Conservation (phyloP, 2,113 vertebrate species). For the Odocoileus virginianus region DNA sequence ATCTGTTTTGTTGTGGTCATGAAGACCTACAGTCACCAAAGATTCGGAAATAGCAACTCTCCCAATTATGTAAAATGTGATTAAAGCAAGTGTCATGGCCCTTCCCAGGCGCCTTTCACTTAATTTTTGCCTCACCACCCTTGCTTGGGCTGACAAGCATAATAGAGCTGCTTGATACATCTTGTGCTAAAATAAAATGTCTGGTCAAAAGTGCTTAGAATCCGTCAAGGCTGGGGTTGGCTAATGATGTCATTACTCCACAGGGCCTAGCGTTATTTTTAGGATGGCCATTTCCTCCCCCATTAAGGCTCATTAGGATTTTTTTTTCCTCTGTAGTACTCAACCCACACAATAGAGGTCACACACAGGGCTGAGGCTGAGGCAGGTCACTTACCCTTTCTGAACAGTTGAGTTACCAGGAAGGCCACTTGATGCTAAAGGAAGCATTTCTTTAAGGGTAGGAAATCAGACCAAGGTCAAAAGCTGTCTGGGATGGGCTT, state of each 20-base stretch:
- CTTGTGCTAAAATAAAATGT: conserved; percentile 67
- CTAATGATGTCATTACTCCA: conserved; percentile 53
- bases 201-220: conserved; percentile 74
- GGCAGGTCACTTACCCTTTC: neutral
- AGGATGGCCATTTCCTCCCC: conserved; percentile 72
- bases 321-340: neutral
- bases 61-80: conserved; percentile 73
- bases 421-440: neutral
- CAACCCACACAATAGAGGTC: conserved; percentile 65
- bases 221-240: conserved; percentile 57
- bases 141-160: conserved; percentile 72
- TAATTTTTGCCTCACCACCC: conserved; percentile 68
- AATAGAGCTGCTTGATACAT: conserved; percentile 72
- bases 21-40: conserved; percentile 47
- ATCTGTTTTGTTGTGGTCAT: conserved; percentile 59
- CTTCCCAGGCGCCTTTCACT: conserved; percentile 49
- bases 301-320: conserved; percentile 58
- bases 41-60: conserved; percentile 67
- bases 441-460: neutral
- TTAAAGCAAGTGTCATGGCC: conserved; percentile 67
- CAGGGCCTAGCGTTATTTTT: conserved; percentile 32
- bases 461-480: conserved; percentile 26
- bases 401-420: neutral
- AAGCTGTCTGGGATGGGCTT: neutral
- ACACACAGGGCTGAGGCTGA: conserved; percentile 19